phyloP scores from a whole-genome alignment of 2,797 vertebrate genomes.

The Chelonia mydas region DNA sequence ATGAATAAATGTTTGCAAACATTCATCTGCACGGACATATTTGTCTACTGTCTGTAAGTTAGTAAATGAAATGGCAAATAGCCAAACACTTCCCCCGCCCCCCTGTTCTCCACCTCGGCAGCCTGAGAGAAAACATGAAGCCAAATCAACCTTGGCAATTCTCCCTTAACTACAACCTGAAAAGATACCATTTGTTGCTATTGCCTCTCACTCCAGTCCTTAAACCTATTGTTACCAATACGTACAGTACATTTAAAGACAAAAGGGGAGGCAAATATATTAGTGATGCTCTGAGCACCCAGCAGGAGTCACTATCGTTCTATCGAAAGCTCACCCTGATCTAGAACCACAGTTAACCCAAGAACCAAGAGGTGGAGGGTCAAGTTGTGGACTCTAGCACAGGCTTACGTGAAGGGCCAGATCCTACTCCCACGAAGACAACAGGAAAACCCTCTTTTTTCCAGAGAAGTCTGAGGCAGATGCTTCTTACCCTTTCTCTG shows the following conservation, averaged over 20 bases:
- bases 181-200: background rate
- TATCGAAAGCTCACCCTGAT: background rate
- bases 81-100: background rate
- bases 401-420: accelerated
- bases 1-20: background rate
- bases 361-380: background rate
- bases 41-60: background rate
- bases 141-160: background rate
- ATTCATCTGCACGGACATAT: background rate
- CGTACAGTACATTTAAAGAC: accelerated
- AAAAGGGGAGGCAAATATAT: background rate
- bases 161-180: background rate
- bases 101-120: background rate
- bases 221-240: accelerated
- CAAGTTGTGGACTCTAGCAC: accelerated
- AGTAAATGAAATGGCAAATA: background rate
- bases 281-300: background rate
- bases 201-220: background rate
- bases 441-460: background rate
- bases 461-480: too few relatives aligned
- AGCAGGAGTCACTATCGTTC: accelerated
- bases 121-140: background rate
- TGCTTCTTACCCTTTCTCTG: too few relatives aligned
- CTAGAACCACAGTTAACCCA: background rate
- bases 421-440: background rate